Evolutionary conservation across 2,888 invertebrate species (phyloP).

Genomic region (Geophilus truncorum): DNA sequence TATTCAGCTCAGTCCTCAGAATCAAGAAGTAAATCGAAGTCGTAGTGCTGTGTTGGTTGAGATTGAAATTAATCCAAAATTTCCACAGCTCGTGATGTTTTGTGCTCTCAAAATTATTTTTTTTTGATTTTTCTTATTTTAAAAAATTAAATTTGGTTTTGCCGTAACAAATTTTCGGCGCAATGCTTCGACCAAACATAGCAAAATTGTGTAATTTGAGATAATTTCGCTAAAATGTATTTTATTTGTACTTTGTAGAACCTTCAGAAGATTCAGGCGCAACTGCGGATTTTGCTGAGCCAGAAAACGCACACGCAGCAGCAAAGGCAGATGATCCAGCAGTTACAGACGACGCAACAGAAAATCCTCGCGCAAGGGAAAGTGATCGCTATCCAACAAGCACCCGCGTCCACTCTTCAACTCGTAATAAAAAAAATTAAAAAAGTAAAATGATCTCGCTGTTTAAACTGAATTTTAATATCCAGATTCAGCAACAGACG

Average conservation of each 20-base stretch:
- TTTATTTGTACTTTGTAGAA: too few species aligned
- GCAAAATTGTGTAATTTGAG: too few species aligned
- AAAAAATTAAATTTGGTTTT: too few species aligned
- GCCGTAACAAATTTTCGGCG: neutral
- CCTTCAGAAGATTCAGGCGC: slow-evolving; percentile 61
- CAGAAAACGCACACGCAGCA: slow-evolving; percentile 54
- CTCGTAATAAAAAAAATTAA: too few species aligned
- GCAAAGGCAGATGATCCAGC: slow-evolving; percentile 57
- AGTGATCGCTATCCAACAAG: slow-evolving; percentile 56
- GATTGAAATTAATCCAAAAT: neutral
- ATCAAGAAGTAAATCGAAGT: slow-evolving; percentile 57
- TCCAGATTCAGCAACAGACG: slow-evolving; percentile 35
- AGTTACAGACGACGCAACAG: slow-evolving; percentile 63
- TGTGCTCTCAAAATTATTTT: neutral
- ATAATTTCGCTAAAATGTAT: too few species aligned
- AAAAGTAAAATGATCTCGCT: too few species aligned
- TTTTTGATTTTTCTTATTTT: neutral
- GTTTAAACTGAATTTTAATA: neutral
- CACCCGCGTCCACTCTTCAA: slow-evolving; percentile 33
- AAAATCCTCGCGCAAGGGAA: slow-evolving; percentile 67
- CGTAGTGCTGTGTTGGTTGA: neutral
- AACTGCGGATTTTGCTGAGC: slow-evolving; percentile 61
- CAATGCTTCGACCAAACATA: neutral
- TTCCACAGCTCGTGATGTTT: too few species aligned
- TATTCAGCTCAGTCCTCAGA: slow-evolving; percentile 67